Percentiles rank a stretch among this genome's conserved stretches.
These are phyloP conservation scores for Pangasius mekongensis DNA, from an alignment of 2,797 vertebrate genomes.

Conservation along the genomic window DNA sequence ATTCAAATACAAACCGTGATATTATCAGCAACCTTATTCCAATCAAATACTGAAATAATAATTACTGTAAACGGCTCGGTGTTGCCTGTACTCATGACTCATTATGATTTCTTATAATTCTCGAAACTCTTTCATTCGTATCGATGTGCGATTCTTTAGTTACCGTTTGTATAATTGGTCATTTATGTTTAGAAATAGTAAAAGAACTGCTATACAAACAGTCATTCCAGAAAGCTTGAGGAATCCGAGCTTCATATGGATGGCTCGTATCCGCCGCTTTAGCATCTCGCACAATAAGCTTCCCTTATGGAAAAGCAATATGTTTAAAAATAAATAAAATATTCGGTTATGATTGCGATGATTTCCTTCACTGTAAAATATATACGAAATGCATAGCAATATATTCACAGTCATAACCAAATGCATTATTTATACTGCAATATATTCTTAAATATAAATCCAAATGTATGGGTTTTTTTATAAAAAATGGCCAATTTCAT, in stretches of 20 bases:
- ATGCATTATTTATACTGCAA: not conserved
- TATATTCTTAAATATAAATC: not conserved
- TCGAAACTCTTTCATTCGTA: not conserved
- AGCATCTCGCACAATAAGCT: not conserved
- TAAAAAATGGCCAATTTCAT: not conserved
- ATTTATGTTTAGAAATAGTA: not conserved
- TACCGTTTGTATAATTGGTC: not conserved
- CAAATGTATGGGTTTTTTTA: not conserved
- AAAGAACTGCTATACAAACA: not conserved
- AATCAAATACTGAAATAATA: not conserved
- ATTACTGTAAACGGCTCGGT: not conserved
- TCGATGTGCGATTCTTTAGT: not conserved
- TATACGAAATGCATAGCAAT: not conserved
- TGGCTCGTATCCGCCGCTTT: not conserved
- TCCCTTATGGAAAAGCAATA: not conserved
- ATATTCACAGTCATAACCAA: not conserved
- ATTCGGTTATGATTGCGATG: not conserved
- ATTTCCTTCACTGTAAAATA: not conserved
- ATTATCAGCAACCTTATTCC: not conserved
- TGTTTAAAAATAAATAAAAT: not conserved
- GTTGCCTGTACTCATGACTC: not conserved
- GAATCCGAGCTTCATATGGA: not conserved
- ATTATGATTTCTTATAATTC: not conserved
- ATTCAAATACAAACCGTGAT: not conserved
- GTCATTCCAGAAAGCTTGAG: not conserved